These are phyloP conservation scores for Pollenia labialis DNA, from an alignment of 2,888 invertebrate species.

Conservation along the genomic window DNA sequence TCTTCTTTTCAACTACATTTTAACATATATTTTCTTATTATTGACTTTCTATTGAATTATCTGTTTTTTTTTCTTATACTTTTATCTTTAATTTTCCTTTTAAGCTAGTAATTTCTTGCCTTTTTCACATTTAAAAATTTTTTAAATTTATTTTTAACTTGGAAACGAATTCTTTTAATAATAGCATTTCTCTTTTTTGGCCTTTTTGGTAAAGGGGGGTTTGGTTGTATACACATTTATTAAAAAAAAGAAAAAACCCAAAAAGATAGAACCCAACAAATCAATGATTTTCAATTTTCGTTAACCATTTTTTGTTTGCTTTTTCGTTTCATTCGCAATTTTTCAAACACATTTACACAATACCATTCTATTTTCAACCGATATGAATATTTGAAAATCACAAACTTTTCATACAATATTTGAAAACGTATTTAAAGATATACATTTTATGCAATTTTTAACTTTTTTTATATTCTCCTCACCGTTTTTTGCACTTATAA, in stretches of 20 bases:
- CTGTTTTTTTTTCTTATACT: conserved; percentile 62
- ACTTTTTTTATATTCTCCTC: conserved; percentile 11
- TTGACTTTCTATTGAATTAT: conserved; percentile 70
- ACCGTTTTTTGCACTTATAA: conserved; percentile 43
- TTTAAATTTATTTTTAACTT: conserved; percentile 37
- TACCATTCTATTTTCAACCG: conserved; percentile 44
- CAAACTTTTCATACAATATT: neutral
- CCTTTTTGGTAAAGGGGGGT: conserved; percentile 12
- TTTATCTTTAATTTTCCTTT: conserved; percentile 64
- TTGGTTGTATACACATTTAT: conserved; percentile 58
- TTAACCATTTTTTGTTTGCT: conserved; percentile 21
- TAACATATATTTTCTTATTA: conserved; percentile 60
- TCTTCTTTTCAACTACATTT: conserved; percentile 56
- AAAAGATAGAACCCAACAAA: conserved; percentile 30
- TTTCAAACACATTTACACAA: conserved; percentile 58
- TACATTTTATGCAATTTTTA: conserved; percentile 57
- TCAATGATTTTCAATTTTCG: conserved; percentile 65
- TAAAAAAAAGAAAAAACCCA: conserved; percentile 11
- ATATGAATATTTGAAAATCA: conserved; percentile 32
- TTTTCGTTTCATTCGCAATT: conserved; percentile 46
- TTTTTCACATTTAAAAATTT: conserved; percentile 37
- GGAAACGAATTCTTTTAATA: conserved; percentile 33
- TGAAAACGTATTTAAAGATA: neutral
- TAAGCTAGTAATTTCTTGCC: conserved; percentile 23
- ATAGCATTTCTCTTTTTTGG: conserved; percentile 1